A percentile compares a stretch with the other conserved stretches of the same genome.
Conservation (phyloP, 2,888 invertebrate species). For the Pterostichus madidus region DNA sequence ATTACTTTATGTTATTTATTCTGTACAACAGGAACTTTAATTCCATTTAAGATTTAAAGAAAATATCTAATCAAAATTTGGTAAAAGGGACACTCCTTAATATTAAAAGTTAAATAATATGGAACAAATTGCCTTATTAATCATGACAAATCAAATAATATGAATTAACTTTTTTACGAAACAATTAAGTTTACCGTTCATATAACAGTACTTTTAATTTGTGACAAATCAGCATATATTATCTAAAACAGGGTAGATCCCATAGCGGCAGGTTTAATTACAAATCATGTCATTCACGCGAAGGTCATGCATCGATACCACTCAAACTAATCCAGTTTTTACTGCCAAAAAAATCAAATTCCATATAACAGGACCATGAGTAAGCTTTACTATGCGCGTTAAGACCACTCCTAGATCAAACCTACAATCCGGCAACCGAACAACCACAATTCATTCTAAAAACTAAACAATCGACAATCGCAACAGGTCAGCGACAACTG, state of each 20-base stretch:
- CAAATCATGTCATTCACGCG: conserved; percentile 22
- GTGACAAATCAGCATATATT: conserved; percentile 9
- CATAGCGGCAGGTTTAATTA: conserved; percentile 1
- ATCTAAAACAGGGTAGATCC: conserved; percentile 12
- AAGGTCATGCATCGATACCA: conserved; percentile 9
- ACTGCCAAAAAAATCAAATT: conserved; percentile 12
- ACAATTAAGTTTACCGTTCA: neutral
- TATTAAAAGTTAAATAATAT: too few species aligned
- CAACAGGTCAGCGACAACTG: conserved; percentile 26
- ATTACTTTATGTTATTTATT: too few species aligned
- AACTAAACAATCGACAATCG: conserved; percentile 37
- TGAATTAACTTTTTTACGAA: neutral
- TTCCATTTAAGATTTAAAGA: too few species aligned
- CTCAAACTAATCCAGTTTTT: conserved; percentile 1
- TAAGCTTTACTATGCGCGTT: conserved; percentile 18
- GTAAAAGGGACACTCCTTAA: neutral
- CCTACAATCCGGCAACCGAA: too few species aligned
- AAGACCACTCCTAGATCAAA: neutral
- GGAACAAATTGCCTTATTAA: neutral
- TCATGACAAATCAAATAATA: conserved; percentile 14
- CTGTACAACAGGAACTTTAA: too few species aligned
- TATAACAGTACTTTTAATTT: neutral
- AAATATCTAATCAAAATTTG: too few species aligned
- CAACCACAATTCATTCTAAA: conserved; percentile 23
- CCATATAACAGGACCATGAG: conserved; percentile 39